phyloP scores from a whole-genome alignment of 2,797 vertebrate species.

The Cynodonichthys magdalenae region DNA sequence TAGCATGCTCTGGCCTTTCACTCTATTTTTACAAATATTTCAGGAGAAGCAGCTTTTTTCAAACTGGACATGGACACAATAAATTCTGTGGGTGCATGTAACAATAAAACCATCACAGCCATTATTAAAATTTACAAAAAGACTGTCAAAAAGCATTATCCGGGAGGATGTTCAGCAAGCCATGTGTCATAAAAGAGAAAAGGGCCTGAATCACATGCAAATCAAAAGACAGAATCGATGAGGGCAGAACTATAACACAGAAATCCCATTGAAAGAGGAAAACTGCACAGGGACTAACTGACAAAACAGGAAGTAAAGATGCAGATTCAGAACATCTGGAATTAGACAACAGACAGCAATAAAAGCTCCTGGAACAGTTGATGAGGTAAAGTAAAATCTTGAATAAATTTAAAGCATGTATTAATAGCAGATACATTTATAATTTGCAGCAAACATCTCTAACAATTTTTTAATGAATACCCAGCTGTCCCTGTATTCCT shows the following conservation, averaged over 20 bases:
- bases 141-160: no score
- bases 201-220: neutral
- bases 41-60: no score
- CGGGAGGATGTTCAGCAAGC: neutral
- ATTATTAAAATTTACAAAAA: neutral
- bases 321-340: constrained; percentile 3
- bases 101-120: no score
- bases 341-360: neutral
- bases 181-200: neutral
- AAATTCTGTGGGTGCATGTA: no score
- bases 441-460: neutral
- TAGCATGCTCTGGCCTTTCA: no score
- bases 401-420: neutral
- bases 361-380: neutral
- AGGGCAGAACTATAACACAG: constrained; percentile 2
- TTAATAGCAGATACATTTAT: constrained; percentile 1
- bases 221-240: neutral
- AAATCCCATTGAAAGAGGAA: neutral
- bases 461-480: constrained; percentile 9
- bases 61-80: no score
- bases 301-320: constrained; percentile 11
- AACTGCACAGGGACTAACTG: neutral
- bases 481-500: constrained; percentile 7
- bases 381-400: neutral
- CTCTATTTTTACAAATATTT: no score